Conservation (phyloP, 1,140 invertebrate genomes). For the Cyrtorhinus lividipennis region DNA sequence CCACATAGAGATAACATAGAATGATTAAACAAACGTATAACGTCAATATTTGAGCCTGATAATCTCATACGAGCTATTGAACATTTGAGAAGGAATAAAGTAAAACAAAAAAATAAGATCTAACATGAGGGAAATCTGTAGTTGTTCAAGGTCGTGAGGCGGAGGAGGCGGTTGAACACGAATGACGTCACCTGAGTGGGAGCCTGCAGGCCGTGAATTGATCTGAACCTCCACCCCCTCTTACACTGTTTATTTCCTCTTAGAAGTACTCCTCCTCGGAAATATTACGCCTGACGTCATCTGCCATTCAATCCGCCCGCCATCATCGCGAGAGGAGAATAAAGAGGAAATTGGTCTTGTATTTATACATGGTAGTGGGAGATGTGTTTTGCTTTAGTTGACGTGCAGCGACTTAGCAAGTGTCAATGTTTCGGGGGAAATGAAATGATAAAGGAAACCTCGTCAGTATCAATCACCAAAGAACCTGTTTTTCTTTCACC, state of each 20-base stretch:
- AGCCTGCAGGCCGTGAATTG: neutral
- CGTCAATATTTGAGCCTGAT: no score
- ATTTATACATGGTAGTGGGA: neutral
- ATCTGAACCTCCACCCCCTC: neutral
- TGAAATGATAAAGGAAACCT: neutral
- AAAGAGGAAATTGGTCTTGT: no score
- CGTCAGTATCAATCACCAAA: neutral
- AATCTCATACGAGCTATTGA: no score
- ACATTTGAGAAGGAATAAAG: neutral
- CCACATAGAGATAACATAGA: no score
- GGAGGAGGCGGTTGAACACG: neutral
- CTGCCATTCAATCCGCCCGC: neutral
- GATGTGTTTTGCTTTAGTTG: neutral
- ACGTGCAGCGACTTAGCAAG: neutral
- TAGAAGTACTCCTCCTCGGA: no score
- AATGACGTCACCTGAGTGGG: neutral
- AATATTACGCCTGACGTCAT: neutral
- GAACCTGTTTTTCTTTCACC: no score
- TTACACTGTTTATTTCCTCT: no score
- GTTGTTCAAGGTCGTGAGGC: neutral
- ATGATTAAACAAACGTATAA: no score
- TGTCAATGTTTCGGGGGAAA: neutral
- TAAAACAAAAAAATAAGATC: neutral
- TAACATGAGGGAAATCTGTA: neutral
- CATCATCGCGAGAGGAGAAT: no score